Evolutionary conservation across 2,888 invertebrate genomes (phyloP).

Genomic region (Drosophila mimica): DNA sequence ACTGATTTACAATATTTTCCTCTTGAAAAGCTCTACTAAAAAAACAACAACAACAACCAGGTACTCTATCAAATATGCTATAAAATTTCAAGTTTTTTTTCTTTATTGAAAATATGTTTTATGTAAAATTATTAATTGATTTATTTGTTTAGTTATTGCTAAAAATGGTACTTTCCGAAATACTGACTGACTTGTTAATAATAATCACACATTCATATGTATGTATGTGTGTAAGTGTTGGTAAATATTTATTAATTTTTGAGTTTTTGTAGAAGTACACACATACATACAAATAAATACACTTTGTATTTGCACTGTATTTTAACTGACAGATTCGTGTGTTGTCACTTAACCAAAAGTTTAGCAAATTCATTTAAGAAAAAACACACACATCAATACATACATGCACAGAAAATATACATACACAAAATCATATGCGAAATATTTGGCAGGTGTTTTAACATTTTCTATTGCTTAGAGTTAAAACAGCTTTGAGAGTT

Average conservation of each 20-base stretch:
- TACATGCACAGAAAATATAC: background rate
- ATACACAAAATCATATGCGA: background rate
- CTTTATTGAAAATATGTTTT: constrained; percentile 8
- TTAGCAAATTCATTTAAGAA: constrained; percentile 25
- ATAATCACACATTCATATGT: constrained; percentile 3
- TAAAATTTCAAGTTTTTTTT: background rate
- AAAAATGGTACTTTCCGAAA: background rate
- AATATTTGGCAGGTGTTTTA: constrained; percentile 38
- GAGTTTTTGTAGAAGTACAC: constrained; percentile 2
- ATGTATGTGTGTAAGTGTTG: constrained; percentile 8
- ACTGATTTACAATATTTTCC: constrained; percentile 41
- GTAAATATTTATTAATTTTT: constrained; percentile 25
- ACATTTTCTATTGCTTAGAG: background rate
- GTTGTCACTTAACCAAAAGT: constrained; percentile 36
- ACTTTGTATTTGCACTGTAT: constrained; percentile 28
- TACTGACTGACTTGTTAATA: constrained; percentile 26
- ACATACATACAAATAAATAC: background rate
- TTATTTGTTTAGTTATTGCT: constrained; percentile 15
- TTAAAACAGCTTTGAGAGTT: constrained; percentile 18
- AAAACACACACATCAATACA: constrained; percentile 14
- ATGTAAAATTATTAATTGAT: constrained; percentile 18
- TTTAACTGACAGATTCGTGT: constrained; percentile 32
- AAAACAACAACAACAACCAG: constrained; percentile 85
- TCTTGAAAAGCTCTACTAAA: constrained; percentile 83
- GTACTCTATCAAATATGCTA: constrained; percentile 62